Percentiles rank a stretch among this genome's conserved stretches.
Conservation (phyloP, 2,888 invertebrate genomes). For the Lasiommata megera region DNA sequence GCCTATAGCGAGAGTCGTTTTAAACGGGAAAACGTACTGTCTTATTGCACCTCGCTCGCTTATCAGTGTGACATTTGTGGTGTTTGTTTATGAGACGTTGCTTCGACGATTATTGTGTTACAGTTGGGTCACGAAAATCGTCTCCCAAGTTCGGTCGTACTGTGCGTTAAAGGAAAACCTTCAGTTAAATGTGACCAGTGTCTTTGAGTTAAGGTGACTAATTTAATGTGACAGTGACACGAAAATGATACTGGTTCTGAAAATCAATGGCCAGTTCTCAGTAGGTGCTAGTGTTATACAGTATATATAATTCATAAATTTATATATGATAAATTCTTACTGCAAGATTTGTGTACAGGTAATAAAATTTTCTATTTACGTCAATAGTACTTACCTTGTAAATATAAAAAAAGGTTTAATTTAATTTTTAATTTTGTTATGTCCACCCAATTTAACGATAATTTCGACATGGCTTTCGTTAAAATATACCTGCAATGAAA, state of each 20-base stretch:
- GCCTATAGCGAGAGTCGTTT: slow-evolving; percentile 32
- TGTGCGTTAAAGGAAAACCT: slow-evolving; percentile 12
- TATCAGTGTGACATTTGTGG: slow-evolving; percentile 15
- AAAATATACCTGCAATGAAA: too few relatives aligned
- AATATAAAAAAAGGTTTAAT: too few relatives aligned
- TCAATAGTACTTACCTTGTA: not conserved
- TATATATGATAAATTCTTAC: not conserved
- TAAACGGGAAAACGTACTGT: slow-evolving; percentile 9
- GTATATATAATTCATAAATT: not conserved
- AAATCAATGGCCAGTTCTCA: not conserved
- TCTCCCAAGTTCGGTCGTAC: not conserved
- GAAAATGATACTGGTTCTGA: not conserved
- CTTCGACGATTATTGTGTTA: not conserved
- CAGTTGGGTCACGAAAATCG: not conserved
- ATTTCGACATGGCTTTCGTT: too few relatives aligned
- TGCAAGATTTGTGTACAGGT: not conserved
- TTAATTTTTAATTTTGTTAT: too few relatives aligned
- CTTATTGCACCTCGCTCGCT: slow-evolving; percentile 11
- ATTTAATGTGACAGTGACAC: slow-evolving; percentile 1
- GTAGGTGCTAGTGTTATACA: not conserved
- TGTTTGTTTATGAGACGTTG: slow-evolving; percentile 2
- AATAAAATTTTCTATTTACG: not conserved
- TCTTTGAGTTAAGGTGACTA: slow-evolving; percentile 20
- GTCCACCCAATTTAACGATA: too few relatives aligned
- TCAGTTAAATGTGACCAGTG: slow-evolving; percentile 14